These are phyloP conservation scores for Todiramphus saurophagus DNA, from an alignment of 2,113 vertebrate species.

Conservation along the genomic window DNA sequence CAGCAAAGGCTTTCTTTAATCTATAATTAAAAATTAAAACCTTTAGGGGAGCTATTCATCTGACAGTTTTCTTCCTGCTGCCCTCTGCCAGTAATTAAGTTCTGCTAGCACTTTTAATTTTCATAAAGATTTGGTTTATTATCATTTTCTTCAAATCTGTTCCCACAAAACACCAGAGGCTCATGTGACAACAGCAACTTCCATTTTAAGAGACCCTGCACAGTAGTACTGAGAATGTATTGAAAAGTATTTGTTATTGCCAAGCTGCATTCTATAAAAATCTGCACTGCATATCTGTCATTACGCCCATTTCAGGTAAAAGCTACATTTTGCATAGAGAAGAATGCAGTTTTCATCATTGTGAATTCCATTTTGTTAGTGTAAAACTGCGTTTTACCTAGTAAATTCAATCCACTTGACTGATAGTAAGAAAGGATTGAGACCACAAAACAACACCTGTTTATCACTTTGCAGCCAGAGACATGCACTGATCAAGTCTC, in stretches of 20 bases:
- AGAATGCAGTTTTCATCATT: neutral
- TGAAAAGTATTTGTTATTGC: neutral
- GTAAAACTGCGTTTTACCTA: neutral
- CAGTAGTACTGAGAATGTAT: neutral
- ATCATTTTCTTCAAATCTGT: neutral
- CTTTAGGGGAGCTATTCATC: slow-evolving; percentile 57
- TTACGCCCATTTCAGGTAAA: neutral
- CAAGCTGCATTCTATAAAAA: neutral
- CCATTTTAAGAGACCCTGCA: neutral
- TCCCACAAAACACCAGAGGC: slow-evolving; percentile 4
- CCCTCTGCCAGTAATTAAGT: slow-evolving; percentile 44
- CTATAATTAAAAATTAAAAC: slow-evolving; percentile 67
- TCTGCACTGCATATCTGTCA: neutral
- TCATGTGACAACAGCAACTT: neutral
- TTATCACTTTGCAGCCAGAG: neutral
- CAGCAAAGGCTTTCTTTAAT: slow-evolving; percentile 35
- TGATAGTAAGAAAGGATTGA: neutral
- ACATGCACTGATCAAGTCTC: neutral
- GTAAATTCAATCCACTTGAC: neutral
- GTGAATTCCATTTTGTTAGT: neutral
- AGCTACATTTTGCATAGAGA: neutral
- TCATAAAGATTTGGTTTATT: neutral
- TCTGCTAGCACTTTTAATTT: neutral
- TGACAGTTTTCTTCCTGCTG: slow-evolving; percentile 30
- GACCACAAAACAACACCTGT: neutral